Conservation (phyloP, 2,888 invertebrate species). For the Cylindroiulus punctatus region DNA sequence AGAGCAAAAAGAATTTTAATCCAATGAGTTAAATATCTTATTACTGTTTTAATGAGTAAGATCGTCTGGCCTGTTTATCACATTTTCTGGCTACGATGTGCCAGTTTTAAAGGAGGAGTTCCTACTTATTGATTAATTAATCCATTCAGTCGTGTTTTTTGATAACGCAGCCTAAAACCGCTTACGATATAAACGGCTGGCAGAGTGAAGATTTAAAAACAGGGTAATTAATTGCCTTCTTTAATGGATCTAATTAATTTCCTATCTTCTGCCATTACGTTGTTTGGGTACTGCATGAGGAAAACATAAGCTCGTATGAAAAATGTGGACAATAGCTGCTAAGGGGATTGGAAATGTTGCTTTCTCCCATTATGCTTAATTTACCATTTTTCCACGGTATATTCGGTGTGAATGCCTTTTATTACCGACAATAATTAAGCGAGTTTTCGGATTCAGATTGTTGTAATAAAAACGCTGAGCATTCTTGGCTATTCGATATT, state of each 20-base stretch:
- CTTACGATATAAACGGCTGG: background rate
- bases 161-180: background rate
- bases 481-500: no score
- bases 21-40: slow-evolving; percentile 2
- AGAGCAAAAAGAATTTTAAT: slow-evolving; percentile 5
- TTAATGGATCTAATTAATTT: slow-evolving; percentile 18
- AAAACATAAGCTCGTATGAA: background rate
- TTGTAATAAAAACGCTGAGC: background rate
- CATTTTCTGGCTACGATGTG: background rate
- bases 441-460: background rate
- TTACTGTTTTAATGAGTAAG: slow-evolving; percentile 9
- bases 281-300: background rate
- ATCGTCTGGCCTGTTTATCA: background rate
- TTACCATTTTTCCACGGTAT: background rate
- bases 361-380: background rate
- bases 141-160: slow-evolving; percentile 18
- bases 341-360: background rate
- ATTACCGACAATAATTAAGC: background rate
- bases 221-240: background rate
- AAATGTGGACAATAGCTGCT: slow-evolving; percentile 18
- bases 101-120: background rate
- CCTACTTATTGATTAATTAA: background rate
- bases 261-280: slow-evolving; percentile 1
- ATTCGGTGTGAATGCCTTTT: background rate
- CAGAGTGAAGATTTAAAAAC: background rate